Percentiles rank a stretch among this genome's conserved stretches.
Conservation (phyloP, 2,888 invertebrate species). For the Thecophora atra region DNA sequence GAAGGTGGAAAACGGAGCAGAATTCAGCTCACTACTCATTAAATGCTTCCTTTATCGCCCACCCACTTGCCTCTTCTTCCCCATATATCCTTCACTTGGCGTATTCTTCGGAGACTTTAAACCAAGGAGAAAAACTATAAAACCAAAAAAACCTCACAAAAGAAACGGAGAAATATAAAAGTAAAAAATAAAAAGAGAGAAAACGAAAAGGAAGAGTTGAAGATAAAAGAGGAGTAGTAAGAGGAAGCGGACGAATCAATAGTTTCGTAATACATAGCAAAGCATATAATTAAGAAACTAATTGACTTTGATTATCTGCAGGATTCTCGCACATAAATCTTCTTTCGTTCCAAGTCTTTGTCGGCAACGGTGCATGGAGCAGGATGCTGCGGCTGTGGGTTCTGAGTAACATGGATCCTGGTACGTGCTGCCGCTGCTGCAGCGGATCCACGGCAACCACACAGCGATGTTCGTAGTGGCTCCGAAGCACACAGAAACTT, state of each 20-base stretch:
- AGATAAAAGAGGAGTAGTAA: neutral
- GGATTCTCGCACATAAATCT: conserved; percentile 29
- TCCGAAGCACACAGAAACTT: no score
- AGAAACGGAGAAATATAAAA: no score
- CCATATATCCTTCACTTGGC: no score
- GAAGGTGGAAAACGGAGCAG: no score
- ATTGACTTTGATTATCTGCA: conserved; percentile 31
- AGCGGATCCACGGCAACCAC: neutral
- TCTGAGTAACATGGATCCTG: no score
- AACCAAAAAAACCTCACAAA: no score
- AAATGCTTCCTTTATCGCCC: neutral
- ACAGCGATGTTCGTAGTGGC: neutral
- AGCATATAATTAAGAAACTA: conserved; percentile 35
- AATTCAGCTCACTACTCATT: no score
- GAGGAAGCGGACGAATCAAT: conserved; percentile 5
- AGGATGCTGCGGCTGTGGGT: neutral
- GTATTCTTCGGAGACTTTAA: no score
- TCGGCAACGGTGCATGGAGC: neutral
- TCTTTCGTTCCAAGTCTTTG: neutral
- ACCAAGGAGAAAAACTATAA: no score
- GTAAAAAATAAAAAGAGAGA: no score
- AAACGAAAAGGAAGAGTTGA: neutral
- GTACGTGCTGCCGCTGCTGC: neutral
- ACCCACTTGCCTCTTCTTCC: neutral
- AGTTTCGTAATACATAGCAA: conserved; percentile 6